Evolutionary conservation across 2,113 vertebrate genomes (phyloP), one percentile per base, ranked within the genome.

Genomic region (Nannospalax galili): DNA sequence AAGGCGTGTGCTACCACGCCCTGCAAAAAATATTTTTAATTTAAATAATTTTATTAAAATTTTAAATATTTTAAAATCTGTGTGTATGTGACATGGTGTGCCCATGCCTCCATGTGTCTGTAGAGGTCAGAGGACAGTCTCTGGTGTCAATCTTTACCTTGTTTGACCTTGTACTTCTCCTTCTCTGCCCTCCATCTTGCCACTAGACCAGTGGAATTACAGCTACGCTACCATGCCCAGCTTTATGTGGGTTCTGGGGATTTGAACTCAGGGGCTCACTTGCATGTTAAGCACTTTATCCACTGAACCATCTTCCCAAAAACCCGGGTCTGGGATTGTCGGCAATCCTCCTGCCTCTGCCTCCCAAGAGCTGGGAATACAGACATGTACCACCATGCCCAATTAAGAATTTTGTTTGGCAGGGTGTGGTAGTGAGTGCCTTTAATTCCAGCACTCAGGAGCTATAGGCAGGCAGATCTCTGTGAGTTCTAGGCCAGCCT

Each of bases 371-470:
- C 37, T 15, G n/a, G 56, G 56, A 60, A 37, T 26, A 58, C 15
- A 58, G 52, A n/a, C 77, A n/a, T 26, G 52, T 5, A 20, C 79
- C 12, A 10, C n/a, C 37, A 82, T 7, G 15, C 35, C 22, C 56
- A 52, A 60, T 40, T 28, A 82, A 30, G 58, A 42, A 19, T 64
- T 42, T 64, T 62, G n/a, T n/a, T n/a, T n/a, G 64, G n/a, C 15
- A 0, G 16, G 24, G 0, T 15, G 28, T 30, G 28, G 26, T 64
- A 4, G 60, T 16, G 0, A n/a, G 42, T 0, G 9, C 26, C 26
- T 82, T 64, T 82, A 82, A 82, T 64, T 8, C 37, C 80, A 82
- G 79, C 37, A 32, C 58, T 42, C 1, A 1, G 26, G 60, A 82
- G 5, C 8, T 9, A 82, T n/a, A 64, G 60, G 80, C 37, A 64